These are phyloP conservation scores for Telmatherina bonti DNA, from an alignment of 2,797 vertebrate species.

Conservation along the genomic window DNA sequence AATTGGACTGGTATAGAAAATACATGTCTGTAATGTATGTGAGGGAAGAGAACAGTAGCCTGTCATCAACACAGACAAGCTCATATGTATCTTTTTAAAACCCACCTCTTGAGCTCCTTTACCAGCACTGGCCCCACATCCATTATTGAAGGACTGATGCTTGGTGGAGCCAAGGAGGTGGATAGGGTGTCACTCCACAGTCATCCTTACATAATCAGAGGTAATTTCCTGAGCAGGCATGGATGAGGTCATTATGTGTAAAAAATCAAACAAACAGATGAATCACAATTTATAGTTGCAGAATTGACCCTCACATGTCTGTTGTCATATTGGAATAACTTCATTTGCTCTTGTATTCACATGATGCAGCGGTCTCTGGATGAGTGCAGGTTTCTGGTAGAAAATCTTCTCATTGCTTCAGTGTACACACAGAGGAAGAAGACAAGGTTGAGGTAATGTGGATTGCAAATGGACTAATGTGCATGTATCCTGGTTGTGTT, in stretches of 20 bases:
- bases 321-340: neutral
- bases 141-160: slow-evolving; percentile 71
- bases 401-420: slow-evolving; percentile 12
- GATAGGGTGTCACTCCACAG: slow-evolving; percentile 64
- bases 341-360: neutral
- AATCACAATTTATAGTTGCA: slow-evolving; percentile 17
- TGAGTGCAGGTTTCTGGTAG: neutral
- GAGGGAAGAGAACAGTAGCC: slow-evolving; percentile 20
- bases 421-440: slow-evolving; percentile 21
- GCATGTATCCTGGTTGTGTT: slow-evolving; percentile 42
- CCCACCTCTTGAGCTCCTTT: slow-evolving; percentile 45
- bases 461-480: slow-evolving; percentile 10
- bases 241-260: slow-evolving; percentile 57
- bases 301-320: neutral
- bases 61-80: slow-evolving; percentile 43
- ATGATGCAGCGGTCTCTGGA: neutral
- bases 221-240: slow-evolving; percentile 55
- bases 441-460: slow-evolving; percentile 10
- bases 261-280: slow-evolving; percentile 17
- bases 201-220: slow-evolving; percentile 68
- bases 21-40: too few species aligned
- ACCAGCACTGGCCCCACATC: slow-evolving; percentile 59
- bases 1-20: too few species aligned
- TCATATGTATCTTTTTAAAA: slow-evolving; percentile 29
- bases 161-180: slow-evolving; percentile 48